A percentile compares a stretch with the other conserved stretches of the same genome.
Evolutionary conservation across 2,888 invertebrate species (phyloP).

Genomic region (Julus scanicus): DNA sequence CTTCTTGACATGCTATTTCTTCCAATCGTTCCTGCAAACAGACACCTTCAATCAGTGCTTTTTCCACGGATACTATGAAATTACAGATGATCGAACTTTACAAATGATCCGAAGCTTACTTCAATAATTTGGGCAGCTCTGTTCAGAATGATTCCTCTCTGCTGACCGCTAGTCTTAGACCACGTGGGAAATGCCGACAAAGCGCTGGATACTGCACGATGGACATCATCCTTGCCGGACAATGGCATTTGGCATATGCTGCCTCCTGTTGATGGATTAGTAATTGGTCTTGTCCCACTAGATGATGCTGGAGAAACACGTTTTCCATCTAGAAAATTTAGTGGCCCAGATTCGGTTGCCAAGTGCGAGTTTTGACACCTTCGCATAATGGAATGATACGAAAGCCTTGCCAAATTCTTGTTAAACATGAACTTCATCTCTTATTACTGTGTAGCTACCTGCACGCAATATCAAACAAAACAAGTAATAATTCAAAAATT

Average conservation of each 20-base stretch:
- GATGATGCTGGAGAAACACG: slow-evolving; percentile 58
- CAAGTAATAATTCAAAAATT: not conserved
- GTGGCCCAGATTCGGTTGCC: slow-evolving; percentile 60
- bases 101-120: slow-evolving; percentile 60
- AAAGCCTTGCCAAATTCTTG: not conserved
- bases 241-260: slow-evolving; percentile 57
- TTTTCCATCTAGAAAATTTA: slow-evolving; percentile 61
- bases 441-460: not conserved
- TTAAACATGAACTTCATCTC: not conserved
- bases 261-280: slow-evolving; percentile 62
- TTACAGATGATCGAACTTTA: not conserved
- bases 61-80: not conserved
- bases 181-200: slow-evolving; percentile 64
- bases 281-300: slow-evolving; percentile 58
- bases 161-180: slow-evolving; percentile 66
- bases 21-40: slow-evolving; percentile 64
- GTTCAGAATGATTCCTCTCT: slow-evolving; percentile 67
- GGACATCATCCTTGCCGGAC: slow-evolving; percentile 65
- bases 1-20: slow-evolving; percentile 66
- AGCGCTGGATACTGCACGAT: slow-evolving; percentile 66
- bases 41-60: not conserved
- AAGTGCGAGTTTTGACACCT: not conserved
- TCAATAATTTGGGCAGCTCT: slow-evolving; percentile 66
- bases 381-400: not conserved
- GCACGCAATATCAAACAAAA: not conserved